Base-by-base conservation (phyloP, 2,113 vertebrate species). In the Malurus cyaneus region DNA sequence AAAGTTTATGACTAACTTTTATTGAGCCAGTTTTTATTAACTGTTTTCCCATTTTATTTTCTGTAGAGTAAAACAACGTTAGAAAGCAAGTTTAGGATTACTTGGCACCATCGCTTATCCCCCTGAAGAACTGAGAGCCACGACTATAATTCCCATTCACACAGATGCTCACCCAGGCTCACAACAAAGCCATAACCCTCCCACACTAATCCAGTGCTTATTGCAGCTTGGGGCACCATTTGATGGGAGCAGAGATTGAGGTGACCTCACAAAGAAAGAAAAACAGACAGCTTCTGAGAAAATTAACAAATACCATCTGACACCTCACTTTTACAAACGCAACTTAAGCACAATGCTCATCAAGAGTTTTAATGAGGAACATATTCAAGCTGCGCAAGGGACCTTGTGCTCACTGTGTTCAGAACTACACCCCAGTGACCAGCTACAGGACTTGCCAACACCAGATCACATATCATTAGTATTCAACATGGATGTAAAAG, bases 311-410 rank as follows among this genome's bases (percentile, higher is more conserved):
- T 12, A 65, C 39, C 39, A 92, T 15, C 61, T 1, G 15, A 86
- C 26, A 61, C 39, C 42, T 79, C 81, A 21, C 56, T 84, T 62
- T 79, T 36, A 91, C 36, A 94, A 62, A 72, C 0, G 5, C 61
- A 82, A 47, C 0, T 5, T 60, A 29, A 69, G 86, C 60, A 29
- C n/a, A 65, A 7, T 2, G 8, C 29, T 86, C 66, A 80, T 85
- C 50, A 42, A 32, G 77, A 81, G 65, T 41, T 89, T 42, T 88
- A 95, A 92, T 12, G 29, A 94, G 54, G 78, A 96, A 92, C 78
- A 82, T 4, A 26, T 72, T 96, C 76, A 5, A 80, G 67, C 73
- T 66, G 80, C 73, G 57, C 66, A 46, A 19, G 61, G 62, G 86
- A 79, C 52, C 18, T 66, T 19, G 59, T 26, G 49, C 65, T 92